These are phyloP conservation scores for Psephotus haematonotus DNA, from an alignment of 2,113 vertebrate genomes.

Conservation along the genomic window DNA sequence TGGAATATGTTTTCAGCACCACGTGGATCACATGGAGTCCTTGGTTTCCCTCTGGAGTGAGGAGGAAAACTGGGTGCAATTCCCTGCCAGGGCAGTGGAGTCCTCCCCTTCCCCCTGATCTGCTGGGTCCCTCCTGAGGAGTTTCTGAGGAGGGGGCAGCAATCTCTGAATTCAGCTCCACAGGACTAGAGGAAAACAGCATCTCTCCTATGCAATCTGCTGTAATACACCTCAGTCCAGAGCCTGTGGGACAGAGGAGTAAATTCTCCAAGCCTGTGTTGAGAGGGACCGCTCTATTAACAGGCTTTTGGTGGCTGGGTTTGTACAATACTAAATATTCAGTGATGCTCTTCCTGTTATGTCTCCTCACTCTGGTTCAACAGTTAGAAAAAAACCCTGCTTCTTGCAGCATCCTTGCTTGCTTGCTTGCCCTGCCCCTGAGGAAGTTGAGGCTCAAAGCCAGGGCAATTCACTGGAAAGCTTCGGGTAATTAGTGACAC, in stretches of 20 bases:
- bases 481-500: background rate
- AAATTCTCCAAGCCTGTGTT: background rate
- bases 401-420: background rate
- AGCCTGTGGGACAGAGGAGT: background rate
- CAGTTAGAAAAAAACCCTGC: background rate
- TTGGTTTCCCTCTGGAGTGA: background rate
- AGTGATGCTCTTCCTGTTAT: background rate
- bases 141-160: background rate
- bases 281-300: background rate
- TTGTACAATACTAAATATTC: background rate
- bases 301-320: background rate
- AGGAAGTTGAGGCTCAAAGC: background rate
- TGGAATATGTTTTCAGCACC: background rate
- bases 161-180: background rate
- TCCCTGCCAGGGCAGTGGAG: accelerated
- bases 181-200: background rate
- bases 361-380: background rate
- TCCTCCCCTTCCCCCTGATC: background rate
- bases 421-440: background rate
- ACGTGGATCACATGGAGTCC: background rate
- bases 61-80: background rate
- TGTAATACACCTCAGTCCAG: background rate
- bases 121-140: background rate
- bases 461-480: background rate
- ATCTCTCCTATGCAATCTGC: background rate